Percentiles rank a stretch among this genome's conserved stretches.
These are phyloP conservation scores for Poecilus cupreus DNA, from an alignment of 2,888 invertebrate species.

Conservation along the genomic window DNA sequence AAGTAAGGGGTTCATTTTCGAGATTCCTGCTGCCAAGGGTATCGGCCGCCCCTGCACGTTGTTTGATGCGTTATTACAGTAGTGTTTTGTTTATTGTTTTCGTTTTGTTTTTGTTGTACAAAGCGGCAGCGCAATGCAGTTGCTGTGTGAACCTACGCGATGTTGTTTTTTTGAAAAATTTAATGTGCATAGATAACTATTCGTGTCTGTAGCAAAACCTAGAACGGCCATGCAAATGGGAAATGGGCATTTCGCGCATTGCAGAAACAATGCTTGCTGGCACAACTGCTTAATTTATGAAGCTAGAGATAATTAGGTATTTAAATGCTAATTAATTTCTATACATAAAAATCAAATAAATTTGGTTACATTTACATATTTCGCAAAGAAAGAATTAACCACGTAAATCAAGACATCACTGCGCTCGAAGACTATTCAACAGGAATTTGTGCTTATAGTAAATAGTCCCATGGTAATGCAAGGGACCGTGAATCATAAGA, in stretches of 20 bases:
- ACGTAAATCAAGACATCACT: neutral
- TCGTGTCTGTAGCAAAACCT: neutral
- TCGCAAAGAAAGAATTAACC: neutral
- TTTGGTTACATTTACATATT: conserved; percentile 15
- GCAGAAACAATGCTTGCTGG: neutral
- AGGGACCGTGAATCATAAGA: no score
- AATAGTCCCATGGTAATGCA: no score
- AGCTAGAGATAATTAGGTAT: conserved; percentile 23
- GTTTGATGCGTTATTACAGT: conserved; percentile 23
- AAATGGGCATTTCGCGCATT: neutral
- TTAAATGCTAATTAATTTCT: conserved; percentile 45
- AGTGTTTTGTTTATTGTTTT: conserved; percentile 43
- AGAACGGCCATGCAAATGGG: conserved; percentile 12
- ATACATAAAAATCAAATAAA: conserved; percentile 37
- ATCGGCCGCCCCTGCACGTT: neutral
- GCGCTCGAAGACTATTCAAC: neutral
- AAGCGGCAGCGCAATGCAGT: neutral
- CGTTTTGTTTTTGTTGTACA: conserved; percentile 28
- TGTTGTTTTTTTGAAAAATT: conserved; percentile 31
- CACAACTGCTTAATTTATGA: neutral
- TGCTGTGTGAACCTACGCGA: conserved; percentile 9
- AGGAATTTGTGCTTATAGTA: neutral
- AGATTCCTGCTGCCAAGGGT: neutral
- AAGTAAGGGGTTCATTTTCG: no score
- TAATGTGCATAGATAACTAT: conserved; percentile 42